These are phyloP conservation scores for Stigmatopora nigra DNA, from an alignment of 2,113 vertebrate genomes.

Conservation along the genomic window DNA sequence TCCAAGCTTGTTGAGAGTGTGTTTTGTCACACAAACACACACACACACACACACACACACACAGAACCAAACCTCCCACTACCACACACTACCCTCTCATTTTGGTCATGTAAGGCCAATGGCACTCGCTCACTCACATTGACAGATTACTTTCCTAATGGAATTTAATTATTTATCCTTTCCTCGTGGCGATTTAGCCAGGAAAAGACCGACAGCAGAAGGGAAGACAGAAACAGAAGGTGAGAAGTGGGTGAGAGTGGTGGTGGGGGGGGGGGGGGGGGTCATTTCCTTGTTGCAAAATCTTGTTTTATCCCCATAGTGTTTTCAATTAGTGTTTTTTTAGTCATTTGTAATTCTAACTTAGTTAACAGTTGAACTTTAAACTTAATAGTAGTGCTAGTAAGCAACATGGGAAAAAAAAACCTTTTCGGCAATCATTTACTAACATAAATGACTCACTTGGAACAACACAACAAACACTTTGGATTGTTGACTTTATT, in stretches of 20 bases:
- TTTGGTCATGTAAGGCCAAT: constrained; percentile 47
- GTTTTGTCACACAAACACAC: not conserved
- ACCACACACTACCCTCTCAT: constrained; percentile 14
- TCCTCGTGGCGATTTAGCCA: constrained; percentile 69
- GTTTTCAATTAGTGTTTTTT: not conserved
- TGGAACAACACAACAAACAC: not conserved
- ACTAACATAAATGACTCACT: not conserved
- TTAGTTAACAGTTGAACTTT: not conserved
- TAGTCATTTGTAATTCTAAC: not conserved
- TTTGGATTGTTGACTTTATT: not conserved
- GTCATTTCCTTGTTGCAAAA: constrained; percentile 48
- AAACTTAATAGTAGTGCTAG: no score
- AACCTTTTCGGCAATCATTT: not conserved
- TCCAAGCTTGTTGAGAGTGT: constrained; percentile 23
- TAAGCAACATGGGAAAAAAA: no score
- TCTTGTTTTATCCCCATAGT: constrained; percentile 18
- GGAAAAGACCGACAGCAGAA: constrained; percentile 67
- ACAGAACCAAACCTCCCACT: not conserved
- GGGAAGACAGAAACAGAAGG: constrained; percentile 29
- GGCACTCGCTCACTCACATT: constrained; percentile 66
- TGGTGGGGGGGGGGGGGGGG: no score
- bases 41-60: not conserved
- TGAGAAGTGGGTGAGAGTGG: constrained; percentile 31
- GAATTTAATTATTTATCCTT: constrained; percentile 79
- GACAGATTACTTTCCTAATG: constrained; percentile 79